These are phyloP conservation scores for Alouatta palliata DNA, from an alignment of 2,113 vertebrate species.

Conservation along the genomic window DNA sequence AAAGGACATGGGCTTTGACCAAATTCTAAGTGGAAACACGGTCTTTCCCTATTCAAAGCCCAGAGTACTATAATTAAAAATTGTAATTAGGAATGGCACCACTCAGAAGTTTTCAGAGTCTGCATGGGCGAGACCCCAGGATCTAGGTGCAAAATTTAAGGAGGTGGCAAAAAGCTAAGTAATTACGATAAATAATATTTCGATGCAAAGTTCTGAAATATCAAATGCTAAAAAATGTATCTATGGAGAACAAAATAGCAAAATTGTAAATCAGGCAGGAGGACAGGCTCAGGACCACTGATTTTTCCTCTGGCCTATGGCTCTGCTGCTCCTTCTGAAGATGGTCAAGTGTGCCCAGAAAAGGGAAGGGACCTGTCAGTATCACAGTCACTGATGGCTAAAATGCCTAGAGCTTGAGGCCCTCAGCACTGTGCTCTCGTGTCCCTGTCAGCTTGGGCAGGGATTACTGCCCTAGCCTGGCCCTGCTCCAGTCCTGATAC, in stretches of 20 bases:
- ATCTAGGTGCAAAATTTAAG: neutral
- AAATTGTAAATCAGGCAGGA: neutral
- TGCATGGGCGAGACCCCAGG: accelerated
- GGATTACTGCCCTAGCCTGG: neutral
- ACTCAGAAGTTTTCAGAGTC: neutral
- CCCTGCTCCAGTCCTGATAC: neutral
- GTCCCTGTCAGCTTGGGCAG: neutral
- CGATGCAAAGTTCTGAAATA: neutral
- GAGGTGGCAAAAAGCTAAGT: neutral
- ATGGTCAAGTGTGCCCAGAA: neutral
- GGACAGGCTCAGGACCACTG: neutral
- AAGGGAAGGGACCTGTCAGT: neutral
- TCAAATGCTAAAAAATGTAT: neutral
- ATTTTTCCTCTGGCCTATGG: too few relatives aligned
- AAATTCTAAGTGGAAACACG: neutral
- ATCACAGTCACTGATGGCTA: neutral
- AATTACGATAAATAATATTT: neutral
- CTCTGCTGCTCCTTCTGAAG: neutral
- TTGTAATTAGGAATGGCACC: neutral
- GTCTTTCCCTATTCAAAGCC: slow-evolving; percentile 26
- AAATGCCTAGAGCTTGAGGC: neutral
- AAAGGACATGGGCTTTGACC: neutral
- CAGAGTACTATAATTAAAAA: neutral
- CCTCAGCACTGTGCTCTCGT: accelerated
- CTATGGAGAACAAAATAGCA: neutral